phyloP scores from a whole-genome alignment of 2,888 invertebrate genomes.

The Anodontia alba region DNA sequence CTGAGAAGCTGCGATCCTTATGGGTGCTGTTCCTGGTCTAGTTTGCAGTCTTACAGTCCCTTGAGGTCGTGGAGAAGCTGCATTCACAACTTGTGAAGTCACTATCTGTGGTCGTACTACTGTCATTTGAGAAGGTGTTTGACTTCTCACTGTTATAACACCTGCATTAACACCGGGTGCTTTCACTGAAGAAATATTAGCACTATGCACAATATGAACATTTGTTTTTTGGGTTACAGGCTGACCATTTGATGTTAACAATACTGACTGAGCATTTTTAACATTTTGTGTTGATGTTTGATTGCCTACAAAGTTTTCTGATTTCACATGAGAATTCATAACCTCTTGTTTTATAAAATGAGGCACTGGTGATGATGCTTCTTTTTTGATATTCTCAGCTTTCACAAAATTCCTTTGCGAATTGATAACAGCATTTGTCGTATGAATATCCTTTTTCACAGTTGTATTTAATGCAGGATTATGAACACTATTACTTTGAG shows the following conservation, averaged over 20 bases:
- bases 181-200: slow-evolving; percentile 62
- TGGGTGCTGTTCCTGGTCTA: slow-evolving; percentile 63
- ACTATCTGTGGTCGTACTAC: slow-evolving; percentile 74
- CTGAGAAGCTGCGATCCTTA: slow-evolving; percentile 65
- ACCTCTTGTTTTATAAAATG: slow-evolving; percentile 22
- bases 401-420: slow-evolving; percentile 4
- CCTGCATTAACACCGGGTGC: slow-evolving; percentile 65
- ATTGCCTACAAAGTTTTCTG: background rate
- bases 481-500: background rate
- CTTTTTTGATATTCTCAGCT: slow-evolving; percentile 31
- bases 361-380: slow-evolving; percentile 41
- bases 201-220: slow-evolving; percentile 71
- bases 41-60: slow-evolving; percentile 58
- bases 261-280: slow-evolving; percentile 43
- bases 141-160: slow-evolving; percentile 78
- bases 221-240: slow-evolving; percentile 65
- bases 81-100: slow-evolving; percentile 65
- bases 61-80: slow-evolving; percentile 60
- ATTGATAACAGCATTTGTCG: background rate
- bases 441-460: slow-evolving; percentile 5
- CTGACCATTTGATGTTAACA: slow-evolving; percentile 49
- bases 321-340: slow-evolving; percentile 19
- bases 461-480: slow-evolving; percentile 37
- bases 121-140: slow-evolving; percentile 68
- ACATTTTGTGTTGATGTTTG: slow-evolving; percentile 23